These are phyloP conservation scores for Rutilus rutilus DNA, from an alignment of 2,113 vertebrate species.

Conservation along the genomic window DNA sequence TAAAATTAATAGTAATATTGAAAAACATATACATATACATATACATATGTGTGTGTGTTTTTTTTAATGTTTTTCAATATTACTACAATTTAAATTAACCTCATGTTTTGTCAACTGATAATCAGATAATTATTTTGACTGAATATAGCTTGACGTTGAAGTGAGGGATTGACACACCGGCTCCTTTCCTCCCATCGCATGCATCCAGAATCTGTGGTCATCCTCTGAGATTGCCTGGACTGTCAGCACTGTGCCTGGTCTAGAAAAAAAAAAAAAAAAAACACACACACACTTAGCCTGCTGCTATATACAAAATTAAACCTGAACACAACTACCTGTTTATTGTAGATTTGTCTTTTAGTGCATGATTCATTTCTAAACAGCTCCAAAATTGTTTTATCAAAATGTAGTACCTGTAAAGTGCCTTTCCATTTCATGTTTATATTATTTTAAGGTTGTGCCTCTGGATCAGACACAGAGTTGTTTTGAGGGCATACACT, in stretches of 20 bases:
- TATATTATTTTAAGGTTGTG: neutral
- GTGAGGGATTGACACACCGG: constrained; percentile 79
- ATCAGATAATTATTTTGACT: neutral
- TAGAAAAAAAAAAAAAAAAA: constrained; percentile 60
- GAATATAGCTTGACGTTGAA: neutral
- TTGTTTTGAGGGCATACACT: constrained; percentile 91
- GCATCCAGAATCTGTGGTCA: constrained; percentile 92
- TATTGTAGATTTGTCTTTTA: neutral
- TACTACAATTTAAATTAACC: neutral
- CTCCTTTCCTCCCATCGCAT: constrained; percentile 95
- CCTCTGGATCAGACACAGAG: constrained; percentile 81
- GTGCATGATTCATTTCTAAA: neutral
- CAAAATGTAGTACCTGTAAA: neutral
- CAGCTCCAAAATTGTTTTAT: neutral
- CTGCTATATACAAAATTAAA: neutral
- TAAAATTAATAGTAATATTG: no score
- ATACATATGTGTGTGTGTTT: fast-evolving
- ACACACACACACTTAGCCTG: neutral
- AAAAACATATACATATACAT: no score
- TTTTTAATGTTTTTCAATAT: neutral
- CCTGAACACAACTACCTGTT: neutral
- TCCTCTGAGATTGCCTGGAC: constrained; percentile 94
- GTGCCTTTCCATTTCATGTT: neutral
- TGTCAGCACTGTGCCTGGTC: constrained; percentile 86
- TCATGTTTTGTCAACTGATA: constrained; percentile 4